Percentiles rank a stretch among this genome's conserved stretches.
Conservation (phyloP, 2,888 invertebrate species). For the Drosophila quinaria region DNA sequence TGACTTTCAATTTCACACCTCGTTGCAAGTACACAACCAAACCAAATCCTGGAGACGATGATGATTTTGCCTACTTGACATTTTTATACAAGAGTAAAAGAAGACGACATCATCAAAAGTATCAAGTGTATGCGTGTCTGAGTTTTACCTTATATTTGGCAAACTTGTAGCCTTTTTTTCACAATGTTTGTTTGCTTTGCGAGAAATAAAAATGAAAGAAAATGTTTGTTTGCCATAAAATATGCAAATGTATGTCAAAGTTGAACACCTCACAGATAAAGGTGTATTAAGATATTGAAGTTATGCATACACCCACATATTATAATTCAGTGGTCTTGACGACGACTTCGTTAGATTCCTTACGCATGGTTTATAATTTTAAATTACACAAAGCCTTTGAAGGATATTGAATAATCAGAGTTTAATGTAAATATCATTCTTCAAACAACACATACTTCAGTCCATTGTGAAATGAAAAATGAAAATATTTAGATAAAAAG, state of each 20-base stretch:
- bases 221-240: slow-evolving; percentile 56
- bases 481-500: slow-evolving; percentile 32
- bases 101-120: slow-evolving; percentile 51
- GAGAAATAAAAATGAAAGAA: slow-evolving; percentile 35
- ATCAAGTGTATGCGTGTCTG: slow-evolving; percentile 30
- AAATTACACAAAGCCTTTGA: neutral
- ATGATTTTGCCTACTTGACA: slow-evolving; percentile 43
- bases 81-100: slow-evolving; percentile 21
- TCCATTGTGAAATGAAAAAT: slow-evolving; percentile 1
- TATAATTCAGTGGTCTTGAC: slow-evolving; percentile 5
- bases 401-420: slow-evolving; percentile 21
- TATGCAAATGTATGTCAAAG: slow-evolving; percentile 63
- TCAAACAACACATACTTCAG: neutral
- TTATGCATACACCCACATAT: slow-evolving; percentile 18
- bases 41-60: slow-evolving; percentile 22
- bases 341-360: neutral
- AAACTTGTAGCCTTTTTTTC: slow-evolving; percentile 50
- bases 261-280: slow-evolving; percentile 22
- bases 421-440: slow-evolving; percentile 4
- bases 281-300: slow-evolving; percentile 18
- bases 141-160: slow-evolving; percentile 23
- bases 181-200: slow-evolving; percentile 41
- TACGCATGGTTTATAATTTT: neutral
- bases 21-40: slow-evolving; percentile 61
- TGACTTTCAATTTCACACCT: slow-evolving; percentile 77